Base-by-base conservation (phyloP, 1,140 invertebrate species). In the Drosophila quadrilineata region DNA sequence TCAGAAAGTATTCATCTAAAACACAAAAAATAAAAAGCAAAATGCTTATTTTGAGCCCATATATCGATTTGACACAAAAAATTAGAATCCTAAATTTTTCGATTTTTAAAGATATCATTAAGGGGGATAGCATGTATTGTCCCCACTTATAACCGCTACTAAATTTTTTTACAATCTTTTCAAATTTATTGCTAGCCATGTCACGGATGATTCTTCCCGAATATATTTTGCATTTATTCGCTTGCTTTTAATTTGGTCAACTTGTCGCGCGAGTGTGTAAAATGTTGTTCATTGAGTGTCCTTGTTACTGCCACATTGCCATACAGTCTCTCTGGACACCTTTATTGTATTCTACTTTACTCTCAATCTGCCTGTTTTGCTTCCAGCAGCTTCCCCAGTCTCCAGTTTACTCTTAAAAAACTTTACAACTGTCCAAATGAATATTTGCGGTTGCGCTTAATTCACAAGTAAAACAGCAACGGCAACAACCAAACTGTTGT, bases 391-490 rank as follows among this genome's bases (percentile, higher is more conserved):
- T 48, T 3, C 19, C 43, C 6, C 40, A 41, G 54, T 46, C 35
- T 59, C 65, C 48, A 41, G n/a, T n/a, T n/a, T n/a, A n/a, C n/a
- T n/a, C 64, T 50, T 59, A 45, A 72, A 54, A 43, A 85, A 85
- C 79, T 88, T 88, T 88, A 85, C 79, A 87, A 77, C 71, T 76
- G 80, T 76, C 74, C 80, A 87, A 88, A 88, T 88, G 87, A 87
- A 88, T 87, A 88, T 88, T 88, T 88, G 87, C 86, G 87, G 87
- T 87, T 71, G 66, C 79, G 79, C 79, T 88, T 88, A 88, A 88
- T 88, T 88, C 87, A 88, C 87, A 88, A 87, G 80, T 87, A 84
- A 80, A 88, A 88, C 49, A 64, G 26, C 24, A 45, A 49, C 50
- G 49, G 24, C 31, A 60, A 36, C 31, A 50, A 38, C 57, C 70